Conservation (phyloP, 2,113 vertebrate species). For the Alaudala cheleensis region DNA sequence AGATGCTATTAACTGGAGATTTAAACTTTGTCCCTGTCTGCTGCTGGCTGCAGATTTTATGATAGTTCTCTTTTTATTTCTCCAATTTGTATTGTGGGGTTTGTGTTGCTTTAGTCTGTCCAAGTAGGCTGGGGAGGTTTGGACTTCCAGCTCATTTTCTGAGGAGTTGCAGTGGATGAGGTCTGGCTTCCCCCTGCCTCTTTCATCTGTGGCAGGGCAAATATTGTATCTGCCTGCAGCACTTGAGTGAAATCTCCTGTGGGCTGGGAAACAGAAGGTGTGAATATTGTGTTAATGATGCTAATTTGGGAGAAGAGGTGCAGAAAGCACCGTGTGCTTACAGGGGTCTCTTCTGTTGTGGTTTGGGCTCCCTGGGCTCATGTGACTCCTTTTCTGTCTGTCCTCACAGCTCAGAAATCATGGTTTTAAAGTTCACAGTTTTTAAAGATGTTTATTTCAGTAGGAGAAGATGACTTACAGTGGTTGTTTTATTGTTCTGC, state of each 20-base stretch:
- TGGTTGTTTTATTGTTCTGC: background rate
- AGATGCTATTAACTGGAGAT: background rate
- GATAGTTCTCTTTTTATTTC: background rate
- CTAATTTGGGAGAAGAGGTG: background rate
- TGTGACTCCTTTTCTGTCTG: background rate
- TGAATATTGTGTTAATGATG: background rate
- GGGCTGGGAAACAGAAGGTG: background rate
- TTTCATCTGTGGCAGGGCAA: background rate
- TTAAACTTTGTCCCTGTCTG: background rate
- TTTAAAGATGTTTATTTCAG: background rate
- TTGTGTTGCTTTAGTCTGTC: background rate
- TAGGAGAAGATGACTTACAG: background rate
- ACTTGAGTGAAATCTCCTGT: background rate
- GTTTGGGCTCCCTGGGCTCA: background rate
- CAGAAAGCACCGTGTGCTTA: rapidly evolving
- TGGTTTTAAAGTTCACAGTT: background rate
- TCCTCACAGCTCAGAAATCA: background rate
- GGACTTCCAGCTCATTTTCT: background rate
- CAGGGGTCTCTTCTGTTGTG: background rate
- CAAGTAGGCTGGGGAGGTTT: background rate
- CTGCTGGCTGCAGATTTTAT: background rate
- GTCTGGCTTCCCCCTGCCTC: background rate
- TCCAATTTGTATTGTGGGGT: background rate
- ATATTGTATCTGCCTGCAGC: background rate
- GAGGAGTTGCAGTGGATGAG: background rate